These are phyloP conservation scores for Nemotelus nigrinus DNA, from an alignment of 2,888 invertebrate genomes.

Conservation along the genomic window DNA sequence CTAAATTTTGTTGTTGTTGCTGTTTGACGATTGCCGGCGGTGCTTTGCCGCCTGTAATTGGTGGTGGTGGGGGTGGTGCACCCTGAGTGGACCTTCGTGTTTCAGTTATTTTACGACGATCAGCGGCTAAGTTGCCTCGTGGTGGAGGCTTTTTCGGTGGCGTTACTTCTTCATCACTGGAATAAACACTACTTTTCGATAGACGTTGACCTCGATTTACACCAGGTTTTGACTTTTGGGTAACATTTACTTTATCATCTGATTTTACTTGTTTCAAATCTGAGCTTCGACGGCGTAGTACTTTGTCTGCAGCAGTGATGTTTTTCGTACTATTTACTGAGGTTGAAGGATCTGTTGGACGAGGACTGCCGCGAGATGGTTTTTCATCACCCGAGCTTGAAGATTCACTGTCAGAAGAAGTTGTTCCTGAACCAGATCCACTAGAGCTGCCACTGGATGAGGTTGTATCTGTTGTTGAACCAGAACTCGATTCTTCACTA, in stretches of 20 bases:
- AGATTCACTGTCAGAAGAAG: constrained; percentile 78
- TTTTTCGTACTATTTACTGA: constrained; percentile 53
- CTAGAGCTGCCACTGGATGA: constrained; percentile 76
- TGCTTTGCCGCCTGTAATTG: constrained; percentile 65
- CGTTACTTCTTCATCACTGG: constrained; percentile 71
- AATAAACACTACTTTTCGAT: constrained; percentile 67
- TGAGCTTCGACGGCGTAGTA: constrained; percentile 42
- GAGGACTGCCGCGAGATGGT: constrained; percentile 52
- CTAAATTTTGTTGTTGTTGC: constrained; percentile 58
- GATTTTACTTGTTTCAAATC: constrained; percentile 51
- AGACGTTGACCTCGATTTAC: constrained; percentile 64
- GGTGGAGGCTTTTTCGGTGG: constrained; percentile 57
- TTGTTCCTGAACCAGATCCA: constrained; percentile 75
- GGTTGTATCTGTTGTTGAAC: constrained; percentile 74
- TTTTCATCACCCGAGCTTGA: constrained; percentile 68
- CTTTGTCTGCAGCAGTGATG: constrained; percentile 52
- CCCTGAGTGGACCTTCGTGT: constrained; percentile 60
- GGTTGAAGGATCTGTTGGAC: constrained; percentile 55
- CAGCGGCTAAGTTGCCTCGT: constrained; percentile 50
- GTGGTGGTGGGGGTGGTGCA: constrained; percentile 56
- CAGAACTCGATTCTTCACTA: constrained; percentile 73
- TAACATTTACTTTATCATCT: constrained; percentile 58
- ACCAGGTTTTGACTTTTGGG: constrained; percentile 57
- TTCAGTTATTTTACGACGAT: constrained; percentile 63
- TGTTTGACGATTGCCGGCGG: constrained; percentile 57